Evolutionary conservation across 2,113 vertebrate genomes (phyloP), one percentile per base, ranked within the genome.

Genomic region (Poeciliopsis occidentalis): DNA sequence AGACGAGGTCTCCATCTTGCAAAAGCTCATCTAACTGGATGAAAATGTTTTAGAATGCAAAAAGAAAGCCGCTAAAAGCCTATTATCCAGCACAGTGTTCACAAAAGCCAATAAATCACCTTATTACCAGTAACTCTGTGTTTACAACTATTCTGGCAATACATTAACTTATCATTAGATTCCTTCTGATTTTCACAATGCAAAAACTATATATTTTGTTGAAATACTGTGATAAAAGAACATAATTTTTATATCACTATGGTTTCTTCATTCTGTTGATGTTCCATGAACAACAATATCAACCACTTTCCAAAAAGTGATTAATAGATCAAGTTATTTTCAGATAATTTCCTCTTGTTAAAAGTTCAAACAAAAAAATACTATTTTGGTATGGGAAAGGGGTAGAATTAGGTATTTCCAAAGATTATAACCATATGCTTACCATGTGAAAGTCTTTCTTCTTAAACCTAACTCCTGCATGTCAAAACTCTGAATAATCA

Each of bases 401-500:
- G 19, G 24, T 69, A 12, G 12, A 57, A n/a, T n/a, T n/a, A 13
- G 19, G 12, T 57, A 4, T 57, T 57, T 54, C 29, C 39, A 64
- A 67, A 79, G 10, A 8, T 71, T 68, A 60, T 69, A 61, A 65
- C 31, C 12, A 44, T 1, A 27, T 63, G 13, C 73, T 62, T 64
- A 30, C 34, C 3, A 5, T 64, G 60, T 24, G 10, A 60, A 79
- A 66, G 2, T 29, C 66, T 41, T 24, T 78, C 29, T 41, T 65
- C 57, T 61, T 26, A 12, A 57, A 41, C 47, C 64, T 73, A 31
- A 74, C 68, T 66, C 68, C 79, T 80, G 79, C 78, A 37, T 60
- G 78, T 75, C 72, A 26, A 41, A 68, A 71, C 64, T 62, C 60
- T 3, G 54, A 82, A 71, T 64, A 76, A 82, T 75, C 71, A 29